A percentile compares a stretch with the other conserved stretches of the same genome.
These are phyloP conservation scores for Bungarus multicinctus DNA, from an alignment of 2,113 vertebrate genomes.

Conservation along the genomic window DNA sequence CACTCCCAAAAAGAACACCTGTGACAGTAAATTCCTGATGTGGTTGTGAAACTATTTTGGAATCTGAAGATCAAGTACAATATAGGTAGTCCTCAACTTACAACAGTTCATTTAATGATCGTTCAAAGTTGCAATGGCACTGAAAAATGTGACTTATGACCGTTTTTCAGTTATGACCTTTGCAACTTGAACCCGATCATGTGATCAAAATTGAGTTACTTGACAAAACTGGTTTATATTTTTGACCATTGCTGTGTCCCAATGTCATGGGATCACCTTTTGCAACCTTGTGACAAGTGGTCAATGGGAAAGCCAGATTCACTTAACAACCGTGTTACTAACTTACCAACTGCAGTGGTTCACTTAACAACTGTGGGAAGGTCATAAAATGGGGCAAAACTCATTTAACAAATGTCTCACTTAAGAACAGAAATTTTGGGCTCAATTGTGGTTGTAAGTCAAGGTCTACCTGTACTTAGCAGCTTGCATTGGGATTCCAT, in stretches of 20 bases:
- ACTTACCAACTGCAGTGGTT: neutral
- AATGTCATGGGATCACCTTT: neutral
- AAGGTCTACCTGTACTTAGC: neutral
- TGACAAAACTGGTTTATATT: neutral
- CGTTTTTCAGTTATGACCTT: neutral
- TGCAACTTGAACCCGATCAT: neutral
- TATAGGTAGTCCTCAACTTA: neutral
- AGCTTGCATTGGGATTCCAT: neutral
- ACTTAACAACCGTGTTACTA: neutral
- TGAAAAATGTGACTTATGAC: neutral
- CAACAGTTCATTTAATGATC: neutral
- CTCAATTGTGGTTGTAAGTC: neutral
- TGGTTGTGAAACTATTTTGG: neutral
- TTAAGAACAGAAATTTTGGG: neutral
- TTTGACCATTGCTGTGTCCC: neutral
- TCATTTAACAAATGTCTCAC: neutral
- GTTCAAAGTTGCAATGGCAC: neutral
- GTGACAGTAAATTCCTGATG: neutral
- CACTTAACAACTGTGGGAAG: neutral
- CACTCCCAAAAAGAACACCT: neutral
- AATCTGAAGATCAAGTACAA: neutral
- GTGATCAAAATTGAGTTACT: neutral
- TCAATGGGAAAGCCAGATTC: neutral
- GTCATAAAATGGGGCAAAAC: neutral
- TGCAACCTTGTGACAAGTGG: neutral